Percentiles rank a stretch among this genome's conserved stretches.
Evolutionary conservation across 2,888 invertebrate species (phyloP).

Genomic region (Chymomyza fuscimana): DNA sequence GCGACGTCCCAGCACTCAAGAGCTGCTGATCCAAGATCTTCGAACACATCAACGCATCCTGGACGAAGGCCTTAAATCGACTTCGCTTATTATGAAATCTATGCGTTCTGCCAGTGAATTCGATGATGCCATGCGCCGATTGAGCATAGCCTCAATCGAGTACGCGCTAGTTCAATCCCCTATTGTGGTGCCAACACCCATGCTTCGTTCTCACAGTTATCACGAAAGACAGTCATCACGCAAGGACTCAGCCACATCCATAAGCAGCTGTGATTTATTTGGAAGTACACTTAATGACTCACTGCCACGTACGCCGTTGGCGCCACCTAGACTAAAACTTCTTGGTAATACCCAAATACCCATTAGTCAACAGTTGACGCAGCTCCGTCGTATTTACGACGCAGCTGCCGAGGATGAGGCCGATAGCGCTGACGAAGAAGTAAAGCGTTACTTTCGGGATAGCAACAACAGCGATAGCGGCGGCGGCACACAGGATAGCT

Average conservation of each 20-base stretch:
- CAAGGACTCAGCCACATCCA: conserved; percentile 58
- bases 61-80: conserved; percentile 78
- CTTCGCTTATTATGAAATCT: conserved; percentile 79
- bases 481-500: conserved; percentile 73
- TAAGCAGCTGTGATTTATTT: conserved; percentile 54
- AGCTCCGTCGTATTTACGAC: conserved; percentile 77
- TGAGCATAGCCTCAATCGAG: conserved; percentile 77
- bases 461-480: conserved; percentile 72
- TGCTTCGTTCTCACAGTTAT: conserved; percentile 72
- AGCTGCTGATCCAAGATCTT: conserved; percentile 70
- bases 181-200: conserved; percentile 67
- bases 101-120: conserved; percentile 79
- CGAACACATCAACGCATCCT: conserved; percentile 74
- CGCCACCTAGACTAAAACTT: conserved; percentile 76
- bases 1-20: conserved; percentile 68
- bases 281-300: conserved; percentile 58
- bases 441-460: conserved; percentile 81
- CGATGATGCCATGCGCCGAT: conserved; percentile 79
- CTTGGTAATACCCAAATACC: conserved; percentile 75
- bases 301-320: conserved; percentile 63
- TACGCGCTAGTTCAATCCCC: conserved; percentile 63
- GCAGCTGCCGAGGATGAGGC: conserved; percentile 78
- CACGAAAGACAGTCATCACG: conserved; percentile 61
- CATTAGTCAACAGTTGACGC: conserved; percentile 77
- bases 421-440: conserved; percentile 83